Conservation (phyloP, 2,888 invertebrate species). For the Stictocephala bisonia region DNA sequence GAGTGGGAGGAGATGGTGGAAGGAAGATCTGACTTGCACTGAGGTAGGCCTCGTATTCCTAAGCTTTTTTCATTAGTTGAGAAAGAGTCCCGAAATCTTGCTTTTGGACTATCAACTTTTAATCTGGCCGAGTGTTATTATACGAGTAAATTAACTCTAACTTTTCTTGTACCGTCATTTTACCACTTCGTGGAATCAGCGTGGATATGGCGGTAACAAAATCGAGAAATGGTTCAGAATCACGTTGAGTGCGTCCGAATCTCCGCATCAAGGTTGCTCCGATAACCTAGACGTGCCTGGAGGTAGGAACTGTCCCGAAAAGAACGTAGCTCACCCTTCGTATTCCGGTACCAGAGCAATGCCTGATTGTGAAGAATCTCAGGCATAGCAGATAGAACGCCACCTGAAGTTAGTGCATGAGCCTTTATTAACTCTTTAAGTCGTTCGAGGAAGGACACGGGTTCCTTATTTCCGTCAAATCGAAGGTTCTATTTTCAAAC, state of each 20-base stretch:
- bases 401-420: not conserved
- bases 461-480: no score
- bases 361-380: not conserved
- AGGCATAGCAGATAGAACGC: not conserved
- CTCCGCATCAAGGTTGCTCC: no score
- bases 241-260: slow-evolving; percentile 22
- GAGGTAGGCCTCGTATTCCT: not conserved
- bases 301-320: not conserved
- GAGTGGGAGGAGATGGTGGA: not conserved
- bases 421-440: not conserved
- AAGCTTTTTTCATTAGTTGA: not conserved
- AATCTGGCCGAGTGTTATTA: not conserved
- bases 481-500: no score
- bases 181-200: not conserved
- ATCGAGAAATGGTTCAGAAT: not conserved
- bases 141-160: not conserved
- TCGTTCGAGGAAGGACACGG: slow-evolving; percentile 17
- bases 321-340: not conserved
- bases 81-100: not conserved
- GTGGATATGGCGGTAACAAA: not conserved
- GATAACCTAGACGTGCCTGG: no score
- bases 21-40: not conserved
- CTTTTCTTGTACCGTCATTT: not conserved
- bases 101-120: not conserved
- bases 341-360: slow-evolving; percentile 18